Evolutionary conservation across 2,113 vertebrate genomes (phyloP), one percentile per base, ranked within the genome.

Genomic region (Girardinichthys multiradiatus): DNA sequence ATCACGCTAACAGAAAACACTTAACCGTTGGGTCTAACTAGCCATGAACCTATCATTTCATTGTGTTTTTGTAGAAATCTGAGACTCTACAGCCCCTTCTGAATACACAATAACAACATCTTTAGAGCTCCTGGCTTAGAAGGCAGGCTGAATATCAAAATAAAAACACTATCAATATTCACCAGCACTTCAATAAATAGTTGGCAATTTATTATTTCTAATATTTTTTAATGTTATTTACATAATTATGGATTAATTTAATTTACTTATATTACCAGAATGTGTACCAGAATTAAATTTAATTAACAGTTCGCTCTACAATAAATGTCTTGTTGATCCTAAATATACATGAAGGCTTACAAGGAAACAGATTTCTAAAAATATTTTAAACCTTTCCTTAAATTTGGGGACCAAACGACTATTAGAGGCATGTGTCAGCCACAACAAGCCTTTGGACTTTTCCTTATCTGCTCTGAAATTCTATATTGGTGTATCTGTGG

Each of bases 1-100:
- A 27, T 42, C 29, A 30, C 19, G 33, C 33, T 26, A 39, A 37
- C 14, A 42, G 26, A 37, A 48, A 60, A 71, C 37, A 35, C 13
- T 28, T 33, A 24, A 51, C 37, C 26, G 21, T 48, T 51, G 29
- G 42, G 15, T 59, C 57, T 24, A 70, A 70, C 61, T 70, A 70
- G 57, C 68, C 37, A 58, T 45, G 35, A n/a, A 29, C 35, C 37
- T 13, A n/a, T 70, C 17, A 45, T 5, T 45, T 45, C 19, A 24
- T 70, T 37, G 37, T 45, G 57, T 35, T 60, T 29, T 70, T 70
- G 11, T 29, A 17, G 26, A 39, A 29, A 8, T 61, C 19, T 4
- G 1, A 45, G 33, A 35, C 51, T 15, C 19, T 6, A 15, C 24
- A 37, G 31, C 24, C n/a, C 21, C 13, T 19, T 13, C 30, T 21